Evolutionary conservation across 2,797 vertebrate genomes (phyloP), one percentile per base, ranked within the genome.

Genomic region (Parambassis ranga): DNA sequence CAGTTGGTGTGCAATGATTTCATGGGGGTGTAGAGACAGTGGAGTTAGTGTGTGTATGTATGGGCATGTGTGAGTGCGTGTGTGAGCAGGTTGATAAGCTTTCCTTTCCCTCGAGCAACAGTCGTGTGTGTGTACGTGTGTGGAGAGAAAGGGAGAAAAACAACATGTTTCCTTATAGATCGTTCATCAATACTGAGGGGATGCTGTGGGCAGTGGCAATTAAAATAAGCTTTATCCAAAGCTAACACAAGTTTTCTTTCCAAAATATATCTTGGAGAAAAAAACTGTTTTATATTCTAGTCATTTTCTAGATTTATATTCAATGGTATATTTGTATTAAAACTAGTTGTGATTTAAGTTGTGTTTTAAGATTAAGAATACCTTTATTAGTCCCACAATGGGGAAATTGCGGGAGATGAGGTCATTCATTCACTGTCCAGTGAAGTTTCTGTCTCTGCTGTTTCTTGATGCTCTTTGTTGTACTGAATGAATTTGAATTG

Each of bases 51-150:
- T 44, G 14, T 48, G 48, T 2, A 1, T n/a, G 5, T n/a, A 15
- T 22, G 35, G 32, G 51, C 23, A 11, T 47, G 36, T 41, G 24
- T 24, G 55, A 43, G 38, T 77, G 33, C n/a, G 48, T 6, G 32
- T 65, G 57, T 69, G 44, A 71, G 66, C 53, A 37, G n/a, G 70
- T 83, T 81, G 80, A 83, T 83, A 80, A 80, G 71, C 58, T 67
- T 77, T 69, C 50, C 46, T 61, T 70, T 75, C 43, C 71, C 76
- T 0, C 5, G 69, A 59, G 71, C 43, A 65, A 65, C 55, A 62
- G 32, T 30, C 32, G 10, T 15, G 16, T 30, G 10, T 30, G 31
- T 32, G 31, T 48, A 28, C 37, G 20, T 52, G 36, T 44, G 39
- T 37, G 36, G 13, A 16, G 27, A 14, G 14, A 15, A 13, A 23